Percentiles rank a stretch among this genome's conserved stretches.
These are phyloP conservation scores for Pyrgus malvae DNA, from an alignment of 2,888 invertebrate species.

Conservation along the genomic window DNA sequence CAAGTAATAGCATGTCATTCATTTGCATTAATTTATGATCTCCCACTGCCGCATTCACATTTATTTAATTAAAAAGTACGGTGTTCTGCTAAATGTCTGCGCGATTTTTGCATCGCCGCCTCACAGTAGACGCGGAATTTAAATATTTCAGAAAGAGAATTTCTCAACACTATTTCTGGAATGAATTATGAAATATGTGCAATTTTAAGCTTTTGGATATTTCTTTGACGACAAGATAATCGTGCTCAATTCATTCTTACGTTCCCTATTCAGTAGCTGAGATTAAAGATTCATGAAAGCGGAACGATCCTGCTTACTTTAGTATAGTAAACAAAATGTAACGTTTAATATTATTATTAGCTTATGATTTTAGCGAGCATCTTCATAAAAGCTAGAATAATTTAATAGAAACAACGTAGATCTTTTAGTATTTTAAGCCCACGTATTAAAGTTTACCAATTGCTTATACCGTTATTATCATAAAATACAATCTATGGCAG, in stretches of 20 bases:
- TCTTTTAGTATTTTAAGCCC: slow-evolving; percentile 4
- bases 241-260: slow-evolving; percentile 2
- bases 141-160: slow-evolving; percentile 18
- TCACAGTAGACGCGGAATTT: slow-evolving; percentile 14
- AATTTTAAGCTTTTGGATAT: slow-evolving; percentile 8
- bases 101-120: slow-evolving; percentile 18
- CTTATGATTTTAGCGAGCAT: no score
- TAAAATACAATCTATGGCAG: slow-evolving; percentile 7
- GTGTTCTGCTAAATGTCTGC: slow-evolving; percentile 22
- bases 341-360: no score
- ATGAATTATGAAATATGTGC: slow-evolving; percentile 16
- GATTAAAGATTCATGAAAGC: slow-evolving; percentile 1
- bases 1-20: slow-evolving; percentile 59
- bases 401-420: no score
- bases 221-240: slow-evolving; percentile 8
- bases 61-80: slow-evolving; percentile 42
- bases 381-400: no score
- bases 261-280: not conserved
- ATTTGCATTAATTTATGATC: slow-evolving; percentile 62
- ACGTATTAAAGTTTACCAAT: slow-evolving; percentile 1
- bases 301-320: not conserved
- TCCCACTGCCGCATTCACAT: slow-evolving; percentile 38
- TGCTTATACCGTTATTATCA: slow-evolving; percentile 12
- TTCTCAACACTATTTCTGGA: slow-evolving; percentile 6
- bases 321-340: no score